A percentile compares a stretch with the other conserved stretches of the same genome.
Conservation (phyloP, 2,888 invertebrate genomes). For the Mesorhabditis belari region DNA sequence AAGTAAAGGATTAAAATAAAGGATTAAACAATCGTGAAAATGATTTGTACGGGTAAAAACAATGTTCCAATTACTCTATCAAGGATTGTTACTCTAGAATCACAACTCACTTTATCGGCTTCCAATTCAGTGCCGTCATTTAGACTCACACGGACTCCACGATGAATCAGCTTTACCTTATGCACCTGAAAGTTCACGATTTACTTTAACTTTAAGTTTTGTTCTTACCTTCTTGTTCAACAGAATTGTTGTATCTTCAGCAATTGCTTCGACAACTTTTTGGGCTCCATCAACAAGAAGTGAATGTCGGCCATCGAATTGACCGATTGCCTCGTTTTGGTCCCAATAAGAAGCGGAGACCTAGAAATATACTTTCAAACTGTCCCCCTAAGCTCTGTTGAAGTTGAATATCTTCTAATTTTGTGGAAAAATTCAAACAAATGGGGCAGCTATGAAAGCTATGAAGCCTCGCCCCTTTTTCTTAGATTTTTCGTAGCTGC, state of each 20-base stretch:
- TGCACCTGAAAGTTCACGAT: background rate
- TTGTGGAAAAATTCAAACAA: no score
- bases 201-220: background rate
- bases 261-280: conserved; percentile 50
- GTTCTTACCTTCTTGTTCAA: conserved; percentile 49
- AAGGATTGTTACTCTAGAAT: no score
- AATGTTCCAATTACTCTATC: no score
- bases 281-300: conserved; percentile 54
- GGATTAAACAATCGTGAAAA: no score
- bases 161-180: background rate
- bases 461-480: no score
- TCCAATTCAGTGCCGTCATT: conserved; percentile 8
- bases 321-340: conserved; percentile 57
- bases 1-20: background rate
- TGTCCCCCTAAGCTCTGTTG: no score
- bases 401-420: no score
- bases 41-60: no score
- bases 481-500: no score
- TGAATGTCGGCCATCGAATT: conserved; percentile 57
- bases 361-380: no score
- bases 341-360: conserved; percentile 53
- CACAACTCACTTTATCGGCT: conserved; percentile 9
- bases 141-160: conserved; percentile 3
- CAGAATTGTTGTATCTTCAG: conserved; percentile 54
- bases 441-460: no score